A percentile compares a stretch with the other conserved stretches of the same genome.
These are phyloP conservation scores for Cyprinodon tularosa DNA, from an alignment of 2,113 vertebrate species.

Conservation along the genomic window DNA sequence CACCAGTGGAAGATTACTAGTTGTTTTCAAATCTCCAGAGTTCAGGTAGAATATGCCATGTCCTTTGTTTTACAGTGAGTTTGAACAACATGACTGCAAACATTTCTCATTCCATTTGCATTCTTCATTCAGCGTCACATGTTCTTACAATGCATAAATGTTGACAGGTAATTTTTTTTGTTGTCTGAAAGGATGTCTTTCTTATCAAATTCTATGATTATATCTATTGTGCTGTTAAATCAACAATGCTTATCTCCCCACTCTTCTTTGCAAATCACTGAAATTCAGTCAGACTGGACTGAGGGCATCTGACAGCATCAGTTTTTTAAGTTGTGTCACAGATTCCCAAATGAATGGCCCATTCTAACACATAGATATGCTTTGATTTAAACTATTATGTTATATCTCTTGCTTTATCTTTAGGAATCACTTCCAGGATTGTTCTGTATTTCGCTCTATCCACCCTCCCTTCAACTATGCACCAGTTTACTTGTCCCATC, in stretches of 20 bases:
- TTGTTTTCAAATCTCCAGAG: constrained; percentile 22
- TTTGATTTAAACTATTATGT: not conserved
- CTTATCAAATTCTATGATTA: constrained; percentile 35
- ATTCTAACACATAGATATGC: not conserved
- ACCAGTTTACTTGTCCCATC: not conserved
- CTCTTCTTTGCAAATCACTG: not conserved
- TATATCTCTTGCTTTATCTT: not conserved
- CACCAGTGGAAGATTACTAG: constrained; percentile 48
- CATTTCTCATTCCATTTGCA: constrained; percentile 6
- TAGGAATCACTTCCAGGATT: not conserved
- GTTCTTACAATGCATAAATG: not conserved
- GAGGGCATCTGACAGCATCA: not conserved
- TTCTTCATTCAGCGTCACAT: not conserved
- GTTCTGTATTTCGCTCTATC: not conserved
- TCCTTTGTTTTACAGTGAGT: constrained; percentile 28
- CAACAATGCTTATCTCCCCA: not conserved
- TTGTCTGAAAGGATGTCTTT: constrained; percentile 15
- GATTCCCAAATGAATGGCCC: not conserved
- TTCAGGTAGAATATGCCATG: constrained; percentile 48
- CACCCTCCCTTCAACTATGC: no score
- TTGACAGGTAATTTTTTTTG: constrained; percentile 36
- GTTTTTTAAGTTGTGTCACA: not conserved
- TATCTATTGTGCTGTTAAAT: constrained; percentile 15
- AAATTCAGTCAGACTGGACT: not conserved
- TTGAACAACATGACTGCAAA: constrained; percentile 35